Evolutionary conservation across 2,888 invertebrate genomes (phyloP).

Genomic region (Eupithecia centaureata): DNA sequence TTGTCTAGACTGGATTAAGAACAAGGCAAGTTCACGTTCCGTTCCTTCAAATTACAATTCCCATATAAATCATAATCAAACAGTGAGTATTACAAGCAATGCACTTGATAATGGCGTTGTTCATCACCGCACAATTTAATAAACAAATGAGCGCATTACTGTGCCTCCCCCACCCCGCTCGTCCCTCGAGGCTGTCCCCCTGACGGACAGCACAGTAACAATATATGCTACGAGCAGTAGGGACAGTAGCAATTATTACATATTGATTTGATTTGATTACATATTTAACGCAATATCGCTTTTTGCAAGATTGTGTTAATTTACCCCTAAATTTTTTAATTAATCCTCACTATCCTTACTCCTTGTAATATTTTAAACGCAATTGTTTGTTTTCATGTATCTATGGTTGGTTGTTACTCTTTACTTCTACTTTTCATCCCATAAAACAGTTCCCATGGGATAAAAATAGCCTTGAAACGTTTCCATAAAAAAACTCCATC

Average conservation of each 20-base stretch:
- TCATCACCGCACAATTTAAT: constrained; percentile 30
- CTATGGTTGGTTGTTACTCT: too few species aligned
- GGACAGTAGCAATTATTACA: background rate
- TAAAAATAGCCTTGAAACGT: too few species aligned
- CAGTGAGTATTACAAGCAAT: constrained; percentile 18
- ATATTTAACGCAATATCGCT: background rate
- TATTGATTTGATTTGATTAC: too few species aligned
- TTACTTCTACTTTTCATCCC: too few species aligned
- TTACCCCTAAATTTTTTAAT: too few species aligned
- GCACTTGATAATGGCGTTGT: constrained; percentile 18
- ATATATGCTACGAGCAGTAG: background rate
- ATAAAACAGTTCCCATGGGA: too few species aligned
- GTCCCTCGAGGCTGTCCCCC: constrained; percentile 26
- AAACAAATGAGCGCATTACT: constrained; percentile 31
- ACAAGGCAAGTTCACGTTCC: background rate
- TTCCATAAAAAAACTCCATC: too few species aligned
- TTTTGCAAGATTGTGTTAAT: background rate
- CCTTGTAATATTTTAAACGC: too few species aligned
- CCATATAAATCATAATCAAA: constrained; percentile 12
- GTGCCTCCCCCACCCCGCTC: constrained; percentile 12
- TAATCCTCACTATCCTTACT: too few species aligned
- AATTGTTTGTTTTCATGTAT: too few species aligned
- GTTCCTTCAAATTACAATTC: background rate
- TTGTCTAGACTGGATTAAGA: too few species aligned
- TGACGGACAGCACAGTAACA: constrained; percentile 20